A percentile compares a stretch with the other conserved stretches of the same genome.
phyloP scores from a whole-genome alignment of 2,113 vertebrate species.

The Xenus cinereus region DNA sequence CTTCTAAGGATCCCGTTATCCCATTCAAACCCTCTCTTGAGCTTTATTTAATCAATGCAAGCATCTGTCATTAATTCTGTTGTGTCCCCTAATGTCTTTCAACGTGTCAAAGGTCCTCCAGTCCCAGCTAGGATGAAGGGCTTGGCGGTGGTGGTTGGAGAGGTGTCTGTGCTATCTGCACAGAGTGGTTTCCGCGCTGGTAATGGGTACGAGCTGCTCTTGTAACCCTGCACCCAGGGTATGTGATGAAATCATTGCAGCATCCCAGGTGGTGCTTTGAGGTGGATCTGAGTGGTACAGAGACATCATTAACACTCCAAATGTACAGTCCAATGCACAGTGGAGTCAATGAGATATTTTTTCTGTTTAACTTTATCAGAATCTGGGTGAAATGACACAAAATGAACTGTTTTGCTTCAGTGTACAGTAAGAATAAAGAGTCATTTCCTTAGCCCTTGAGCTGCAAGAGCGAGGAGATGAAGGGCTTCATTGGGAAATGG shows the following conservation, averaged over 20 bases:
- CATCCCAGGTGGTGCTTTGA: not conserved
- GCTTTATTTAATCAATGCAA: not conserved
- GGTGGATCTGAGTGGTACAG: not conserved
- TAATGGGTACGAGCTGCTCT: not conserved
- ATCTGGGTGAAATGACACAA: not conserved
- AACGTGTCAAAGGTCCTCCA: rapidly evolving
- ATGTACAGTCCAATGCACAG: not conserved
- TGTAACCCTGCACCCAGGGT: not conserved
- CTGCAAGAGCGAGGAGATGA: not conserved
- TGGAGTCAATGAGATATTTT: not conserved
- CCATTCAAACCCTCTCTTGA: not conserved
- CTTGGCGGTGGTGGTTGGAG: rapidly evolving
- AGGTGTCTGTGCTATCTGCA: rapidly evolving
- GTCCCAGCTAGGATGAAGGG: not conserved
- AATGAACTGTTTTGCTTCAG: not conserved
- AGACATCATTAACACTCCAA: rapidly evolving
- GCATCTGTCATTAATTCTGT: not conserved
- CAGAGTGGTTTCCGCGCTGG: rapidly evolving
- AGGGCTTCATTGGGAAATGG: rapidly evolving
- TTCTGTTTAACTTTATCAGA: not conserved
- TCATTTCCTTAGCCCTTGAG: not conserved
- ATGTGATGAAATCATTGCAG: not conserved
- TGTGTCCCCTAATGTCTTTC: not conserved
- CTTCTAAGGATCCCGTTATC: rapidly evolving
- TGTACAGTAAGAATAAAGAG: not conserved